Evolutionary conservation across 2,113 vertebrate species (phyloP), one percentile per base, ranked within the genome.

Genomic region (Lontra canadensis): DNA sequence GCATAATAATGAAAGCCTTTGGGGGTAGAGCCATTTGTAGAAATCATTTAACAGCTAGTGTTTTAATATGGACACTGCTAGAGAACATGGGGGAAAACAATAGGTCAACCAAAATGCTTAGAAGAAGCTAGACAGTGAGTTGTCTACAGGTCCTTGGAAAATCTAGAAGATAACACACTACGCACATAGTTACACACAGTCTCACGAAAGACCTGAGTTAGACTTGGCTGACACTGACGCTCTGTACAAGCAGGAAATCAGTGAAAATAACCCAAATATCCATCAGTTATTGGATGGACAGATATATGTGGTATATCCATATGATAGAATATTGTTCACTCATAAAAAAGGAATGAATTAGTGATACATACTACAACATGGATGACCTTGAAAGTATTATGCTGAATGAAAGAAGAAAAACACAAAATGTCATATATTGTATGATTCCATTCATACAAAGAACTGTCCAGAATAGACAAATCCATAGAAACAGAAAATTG

Each of bases 321-420:
- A 74, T 3, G 47, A 63, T 55, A 13, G 20, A 84, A n/a, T 91
- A 52, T 34, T 83, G 8, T 73, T 67, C 42, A 88, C 61, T 42
- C 55, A 85, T 63, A 61, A 76, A 76, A 76, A 93, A 93, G n/a
- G 34, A 84, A 76, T 80, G 31, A 95, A 95, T 14, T 88, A 57
- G 17, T 67, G 69, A 87, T 81, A 73, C 7, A 61, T 23, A 79
- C 42, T 44, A 55, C 49, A 52, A 57, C 31, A 59, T 36, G 44
- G 34, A 52, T 95, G 42, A 59, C 74, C 82, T 61, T 91, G 26
- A 76, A 95, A 90, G 78, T 26, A 20, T 73, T 74, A 67, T 20
- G 2, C 67, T 84, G 36, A 71, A 21, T 74, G 6, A 91, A 95
- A 85, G n/a, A 9, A 94, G 23, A 73, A 87, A 71, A 15, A 89